Evolutionary conservation across 2,888 invertebrate genomes (phyloP).

Genomic region (Tipula unca): DNA sequence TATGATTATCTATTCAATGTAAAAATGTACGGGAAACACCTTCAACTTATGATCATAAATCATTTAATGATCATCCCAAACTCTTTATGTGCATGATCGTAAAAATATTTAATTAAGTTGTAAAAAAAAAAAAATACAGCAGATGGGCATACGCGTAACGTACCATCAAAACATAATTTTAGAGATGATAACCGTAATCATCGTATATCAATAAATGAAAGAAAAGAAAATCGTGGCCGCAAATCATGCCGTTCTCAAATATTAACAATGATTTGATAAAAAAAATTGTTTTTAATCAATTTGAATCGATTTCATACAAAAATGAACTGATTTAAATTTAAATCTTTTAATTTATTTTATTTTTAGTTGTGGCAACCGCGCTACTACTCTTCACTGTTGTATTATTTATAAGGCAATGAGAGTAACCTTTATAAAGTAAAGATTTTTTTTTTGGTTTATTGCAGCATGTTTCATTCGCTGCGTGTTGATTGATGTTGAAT

Average conservation of each 20-base stretch:
- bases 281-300: not conserved
- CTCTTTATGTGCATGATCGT: not conserved
- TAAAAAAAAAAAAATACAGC: not conserved
- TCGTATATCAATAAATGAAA: not conserved
- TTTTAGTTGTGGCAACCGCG: not conserved
- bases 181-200: not conserved
- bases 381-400: not conserved
- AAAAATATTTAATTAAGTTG: constrained; percentile 8
- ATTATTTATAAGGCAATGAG: not conserved
- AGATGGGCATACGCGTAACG: not conserved
- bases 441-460: not conserved
- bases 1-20: not conserved
- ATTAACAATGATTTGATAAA: not conserved
- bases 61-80: constrained; percentile 8
- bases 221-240: not conserved
- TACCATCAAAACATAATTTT: not conserved
- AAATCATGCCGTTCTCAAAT: not conserved
- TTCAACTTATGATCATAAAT: not conserved
- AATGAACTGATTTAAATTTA: not conserved
- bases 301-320: not conserved
- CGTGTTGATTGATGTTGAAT: not conserved
- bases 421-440: too few relatives aligned
- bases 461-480: not conserved
- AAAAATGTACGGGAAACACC: not conserved
- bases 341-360: not conserved